Base-by-base conservation (phyloP, 2,797 vertebrate genomes). In the Uromys caudimaculatus region DNA sequence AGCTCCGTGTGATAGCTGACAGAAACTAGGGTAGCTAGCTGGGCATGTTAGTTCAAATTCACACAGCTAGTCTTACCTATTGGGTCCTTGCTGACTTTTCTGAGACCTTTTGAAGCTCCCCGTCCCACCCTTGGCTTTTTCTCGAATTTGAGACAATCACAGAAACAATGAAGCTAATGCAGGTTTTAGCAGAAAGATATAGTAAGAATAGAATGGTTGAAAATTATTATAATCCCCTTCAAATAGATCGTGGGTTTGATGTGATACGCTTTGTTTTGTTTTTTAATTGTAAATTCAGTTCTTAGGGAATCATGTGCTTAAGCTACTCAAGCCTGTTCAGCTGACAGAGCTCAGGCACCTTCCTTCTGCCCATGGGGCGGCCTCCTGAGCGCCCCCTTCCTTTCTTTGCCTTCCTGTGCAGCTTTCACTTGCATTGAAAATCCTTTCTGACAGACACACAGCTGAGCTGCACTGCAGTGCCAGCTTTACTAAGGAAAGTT, bases 131-230 rank as follows among this genome's bases (percentile, higher is more conserved):
- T 75, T 75, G 4, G 14, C 82, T 41, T 93, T 64, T 35, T 35
- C 19, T 77, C 16, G 0, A 41, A 50, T 86, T 78, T 87, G 50
- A 83, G 52, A 58, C 13, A 13, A 38, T 93, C 67, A 14, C 21
- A 75, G 67, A 87, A 50, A 41, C n/a, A 27, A 6, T 90, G 58
- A 71, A 14, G 19, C 71, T 83, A 41, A 29, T 91, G 19, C 77
- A 56, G 27, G 90, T 78, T 67, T 41, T 54, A 82, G 35, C n/a
- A 71, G 64, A 79, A 78, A 64, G 35, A 21, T 32, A 17, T 0
- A 75, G n/a, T 78, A 41, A 71, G 60, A 85, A 52, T 76, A 44
- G 69, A 47, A 94, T 76, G 89, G 58, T 90, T 88, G 94, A 90
- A 93, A 95, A n/a, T 54, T 81, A 44, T 89, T 62, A 89, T 75